phyloP scores from a whole-genome alignment of 2,113 vertebrate genomes.

The Chionis minor region DNA sequence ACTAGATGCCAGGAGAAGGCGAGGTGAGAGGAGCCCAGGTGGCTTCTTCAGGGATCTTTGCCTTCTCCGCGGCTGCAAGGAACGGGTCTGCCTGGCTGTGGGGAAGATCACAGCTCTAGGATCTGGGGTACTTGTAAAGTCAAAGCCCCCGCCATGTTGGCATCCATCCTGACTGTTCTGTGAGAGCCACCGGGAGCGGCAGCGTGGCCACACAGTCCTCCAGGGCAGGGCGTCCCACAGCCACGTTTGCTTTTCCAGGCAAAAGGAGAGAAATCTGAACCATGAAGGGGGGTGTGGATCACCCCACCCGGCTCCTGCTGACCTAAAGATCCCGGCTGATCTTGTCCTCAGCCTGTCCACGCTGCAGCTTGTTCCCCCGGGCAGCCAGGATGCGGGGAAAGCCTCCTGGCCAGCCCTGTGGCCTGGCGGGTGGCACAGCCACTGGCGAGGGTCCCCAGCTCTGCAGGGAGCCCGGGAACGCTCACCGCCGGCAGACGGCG shows the following conservation, averaged over 20 bases:
- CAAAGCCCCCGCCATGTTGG: background rate
- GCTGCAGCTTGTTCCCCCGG: background rate
- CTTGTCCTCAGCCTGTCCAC: background rate
- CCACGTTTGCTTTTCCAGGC: background rate
- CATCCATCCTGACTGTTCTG: background rate
- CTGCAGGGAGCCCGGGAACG: background rate
- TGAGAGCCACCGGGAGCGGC: background rate
- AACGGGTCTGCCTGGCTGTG: background rate
- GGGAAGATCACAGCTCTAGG: background rate
- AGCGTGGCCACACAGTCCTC: background rate
- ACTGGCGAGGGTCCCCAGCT: background rate
- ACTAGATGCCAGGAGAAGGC: background rate
- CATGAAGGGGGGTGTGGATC: background rate
- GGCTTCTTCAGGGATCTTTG: background rate
- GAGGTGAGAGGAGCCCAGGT: background rate
- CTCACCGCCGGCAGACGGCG: fast-evolving
- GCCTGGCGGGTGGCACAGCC: background rate
- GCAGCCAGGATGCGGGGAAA: fast-evolving
- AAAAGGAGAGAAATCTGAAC: background rate
- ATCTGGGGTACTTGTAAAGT: background rate
- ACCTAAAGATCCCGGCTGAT: background rate
- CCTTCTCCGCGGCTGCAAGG: background rate
- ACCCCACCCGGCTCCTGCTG: background rate
- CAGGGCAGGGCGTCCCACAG: background rate
- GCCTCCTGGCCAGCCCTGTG: background rate